Base-by-base conservation (phyloP, 2,113 vertebrate species). In the Aleadryas rufinucha region DNA sequence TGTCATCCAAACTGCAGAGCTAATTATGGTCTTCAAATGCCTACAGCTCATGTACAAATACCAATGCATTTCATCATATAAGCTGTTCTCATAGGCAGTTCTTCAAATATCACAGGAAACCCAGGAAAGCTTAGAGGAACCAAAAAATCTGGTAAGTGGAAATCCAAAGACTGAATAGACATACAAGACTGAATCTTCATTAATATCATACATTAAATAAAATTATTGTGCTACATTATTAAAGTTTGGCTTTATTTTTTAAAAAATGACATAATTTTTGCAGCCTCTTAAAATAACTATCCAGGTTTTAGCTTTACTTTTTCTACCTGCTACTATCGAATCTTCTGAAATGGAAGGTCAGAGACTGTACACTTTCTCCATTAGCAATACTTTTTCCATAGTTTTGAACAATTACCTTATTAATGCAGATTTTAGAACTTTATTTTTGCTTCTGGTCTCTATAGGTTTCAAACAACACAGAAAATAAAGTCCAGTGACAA, bases 401-500 rank as follows among this genome's bases (percentile, higher is more conserved):
- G 75, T 74, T 97, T 86, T 70, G 47, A 84, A 84, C 50, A 92
- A 90, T 80, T 65, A 49, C 15, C 18, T 92, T 50, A 37, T 74
- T 56, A 57, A 57, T 63, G 77, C 52, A 89, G 53, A 90, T 57
- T 84, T 85, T 39, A 85, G 42, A 66, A 74, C 22, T 41, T 78
- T 39, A 49, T 54, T 74, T 89, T 91, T 89, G 37, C 60, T 95
- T 59, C 87, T 60, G 57, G 86, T 91, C 59, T 95, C 83, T 69
- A 65, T 74, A 66, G 41, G 81, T 93, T 70, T 93, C 90, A 66
- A 90, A 49, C 17, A 83, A 87, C 45, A 87, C 6, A 91, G 85
- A 93, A 97, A 95, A 95, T 81, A 72, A 96, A 94, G 93, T 87
- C 60, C 50, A 14, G 56, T 90, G 96, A 97, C 87, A 97, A 95